phyloP scores from a whole-genome alignment of 1,140 invertebrate species.

The Philopotamus ludificatus region DNA sequence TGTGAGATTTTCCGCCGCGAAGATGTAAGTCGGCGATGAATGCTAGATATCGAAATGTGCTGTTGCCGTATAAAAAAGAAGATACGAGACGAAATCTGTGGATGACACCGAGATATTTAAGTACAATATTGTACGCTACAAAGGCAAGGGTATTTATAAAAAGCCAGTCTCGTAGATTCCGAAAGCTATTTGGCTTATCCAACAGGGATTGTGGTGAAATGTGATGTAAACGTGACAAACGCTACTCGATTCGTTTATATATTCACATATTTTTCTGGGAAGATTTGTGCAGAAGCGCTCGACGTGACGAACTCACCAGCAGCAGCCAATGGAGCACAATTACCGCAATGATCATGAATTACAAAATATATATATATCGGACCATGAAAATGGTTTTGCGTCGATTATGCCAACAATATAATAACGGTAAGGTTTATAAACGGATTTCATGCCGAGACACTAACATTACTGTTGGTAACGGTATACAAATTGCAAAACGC shows the following conservation, averaged over 20 bases:
- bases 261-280: background rate
- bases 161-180: background rate
- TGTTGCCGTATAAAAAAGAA: background rate
- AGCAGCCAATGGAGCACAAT: too few relatives aligned
- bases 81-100: background rate
- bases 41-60: background rate
- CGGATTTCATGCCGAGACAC: slow-evolving; percentile 15
- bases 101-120: slow-evolving; percentile 4
- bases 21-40: background rate
- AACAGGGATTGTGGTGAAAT: slow-evolving; percentile 3
- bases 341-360: too few relatives aligned
- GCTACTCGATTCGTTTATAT: background rate
- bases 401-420: background rate
- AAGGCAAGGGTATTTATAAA: slow-evolving; percentile 2
- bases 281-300: background rate
- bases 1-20: too few relatives aligned
- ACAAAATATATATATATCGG: too few relatives aligned
- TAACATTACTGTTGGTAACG: slow-evolving; percentile 24
- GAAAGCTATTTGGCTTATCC: slow-evolving; percentile 12
- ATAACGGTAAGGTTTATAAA: slow-evolving; percentile 28
- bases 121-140: background rate
- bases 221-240: slow-evolving; percentile 15
- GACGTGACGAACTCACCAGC: too few relatives aligned
- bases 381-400: too few relatives aligned
- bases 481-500: slow-evolving; percentile 24